Evolutionary conservation across 2,888 invertebrate species (phyloP), one percentile per base, ranked within the genome.

Genomic region (Eupsilia transversa): DNA sequence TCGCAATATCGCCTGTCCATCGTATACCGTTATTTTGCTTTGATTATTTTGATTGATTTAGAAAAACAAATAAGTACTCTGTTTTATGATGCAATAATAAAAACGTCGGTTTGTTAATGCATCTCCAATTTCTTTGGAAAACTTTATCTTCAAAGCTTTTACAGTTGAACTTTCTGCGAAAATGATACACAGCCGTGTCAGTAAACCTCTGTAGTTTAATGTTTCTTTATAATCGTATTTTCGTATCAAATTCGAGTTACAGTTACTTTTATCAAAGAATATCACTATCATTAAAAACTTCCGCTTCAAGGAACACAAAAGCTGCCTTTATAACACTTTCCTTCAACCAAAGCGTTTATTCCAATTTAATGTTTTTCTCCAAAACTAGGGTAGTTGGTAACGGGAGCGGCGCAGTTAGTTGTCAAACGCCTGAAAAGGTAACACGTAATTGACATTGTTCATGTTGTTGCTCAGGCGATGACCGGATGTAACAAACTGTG

Each of bases 261-360:
- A 33, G 60, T 30, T 49, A 33, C 30, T 60, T 67, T 75, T 61
- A 20, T 30, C 10, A 59, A 66, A 68, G n/a, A 61, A 68, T 30
- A n/a, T 30, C 9, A 46, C 59, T 61, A 33, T 77, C 74, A 85
- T 85, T 80, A 83, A 74, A 85, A 65, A 49, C 20, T 52, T 80
- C 52, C 43, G 59, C 52, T 46, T 38, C 41, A 60, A 64, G 52
- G 3, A 35, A 38, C 49, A 46, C 54, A 38, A 56, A 72, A 54
- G 76, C 33, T 20, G 27, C 61, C 30, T 69, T 33, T 33, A 30
- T 12, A 57, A 57, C 33, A 41, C 12, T 54, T 52, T 46, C 2
- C 41, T 49, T 56, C 7, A 49, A 23, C 41, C 49, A 52, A 54
- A 69, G 20, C 20, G 14, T 68, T 66, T 65, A 57, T 49, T 49